Evolutionary conservation across 2,888 invertebrate genomes (phyloP), one percentile per base, ranked within the genome.

Genomic region (Platycheirus rosarum): DNA sequence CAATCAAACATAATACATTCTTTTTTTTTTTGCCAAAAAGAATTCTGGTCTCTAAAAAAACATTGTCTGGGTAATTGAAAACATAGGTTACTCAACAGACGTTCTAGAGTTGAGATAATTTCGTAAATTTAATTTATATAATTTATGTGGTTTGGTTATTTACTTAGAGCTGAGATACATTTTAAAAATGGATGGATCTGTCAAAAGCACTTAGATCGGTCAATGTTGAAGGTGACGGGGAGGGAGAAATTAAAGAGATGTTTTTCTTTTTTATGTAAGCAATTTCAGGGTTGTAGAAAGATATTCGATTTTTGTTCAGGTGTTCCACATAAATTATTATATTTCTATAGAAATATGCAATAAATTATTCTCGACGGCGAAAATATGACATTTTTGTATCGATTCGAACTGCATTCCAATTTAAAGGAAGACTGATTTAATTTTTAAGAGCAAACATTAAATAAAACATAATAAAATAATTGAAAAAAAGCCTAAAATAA

Each of bases 1-100:
- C 80, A 80, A 75, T 80, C 80, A 75, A 70, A 63, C 18, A 2
- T 23, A n/a, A n/a, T n/a, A n/a, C n/a, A n/a, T n/a, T n/a, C n/a
- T n/a, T n/a, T n/a, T n/a, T 23, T 13, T 44, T 13, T 65, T 57
- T 48, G 14, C 7, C 13, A 7, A 37, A 18, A 14, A 57, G 35
- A 57, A 26, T 26, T 26, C 26, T 26, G 2, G 2, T n/a, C n/a
- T n/a, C n/a, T n/a, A n/a, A n/a, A n/a, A n/a, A 49, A 44, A 73
- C 53, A 63, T 49, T 69, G 55, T 35, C 32, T 69, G 62, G 74
- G 62, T 42, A 79, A 74, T 79, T 32, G 53, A 35, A 73, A 62
- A 60, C 16, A 53, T 18, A n/a, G 35, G n/a, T 9, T 40, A 49
- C 23, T 40, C 0, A 5, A 7, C 9, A 1, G 13, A 40, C 42